Percentiles rank a stretch among this genome's conserved stretches.
Conservation (phyloP, 1,140 invertebrate species). For the Liolophura sinensis region DNA sequence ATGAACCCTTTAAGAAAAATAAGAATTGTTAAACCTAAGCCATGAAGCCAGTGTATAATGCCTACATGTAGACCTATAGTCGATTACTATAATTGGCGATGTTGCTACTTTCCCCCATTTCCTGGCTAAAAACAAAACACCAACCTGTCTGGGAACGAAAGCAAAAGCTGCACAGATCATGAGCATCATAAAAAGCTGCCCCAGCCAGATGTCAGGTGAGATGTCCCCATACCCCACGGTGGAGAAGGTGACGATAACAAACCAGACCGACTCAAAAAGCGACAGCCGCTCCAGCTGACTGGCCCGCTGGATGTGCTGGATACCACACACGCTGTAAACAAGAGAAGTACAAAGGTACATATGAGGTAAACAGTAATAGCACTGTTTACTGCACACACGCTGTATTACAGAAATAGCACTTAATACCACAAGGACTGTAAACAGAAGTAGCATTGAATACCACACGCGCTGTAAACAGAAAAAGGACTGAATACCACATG, state of each 20-base stretch:
- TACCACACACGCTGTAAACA: conserved; percentile 81
- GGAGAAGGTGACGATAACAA: conserved; percentile 95
- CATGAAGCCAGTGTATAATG: neutral
- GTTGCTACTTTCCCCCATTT: no score
- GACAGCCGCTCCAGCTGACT: conserved; percentile 80
- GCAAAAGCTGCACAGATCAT: conserved; percentile 95
- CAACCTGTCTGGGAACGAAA: conserved; percentile 91
- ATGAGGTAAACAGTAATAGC: no score
- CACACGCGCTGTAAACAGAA: no score
- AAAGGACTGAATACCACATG: no score
- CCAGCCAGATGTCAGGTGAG: conserved; percentile 95
- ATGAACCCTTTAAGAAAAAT: neutral
- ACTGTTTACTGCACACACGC: no score
- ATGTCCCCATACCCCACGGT: conserved; percentile 81
- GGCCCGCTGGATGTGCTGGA: conserved; percentile 92
- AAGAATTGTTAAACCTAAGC: neutral
- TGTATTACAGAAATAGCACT: no score
- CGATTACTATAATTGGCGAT: no score
- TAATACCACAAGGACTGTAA: no score
- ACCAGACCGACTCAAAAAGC: conserved; percentile 93
- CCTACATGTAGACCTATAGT: no score
- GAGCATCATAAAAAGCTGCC: conserved; percentile 90
- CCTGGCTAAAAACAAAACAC: neutral
- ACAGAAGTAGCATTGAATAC: no score
- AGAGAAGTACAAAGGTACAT: conserved; percentile 12